A percentile compares a stretch with the other conserved stretches of the same genome.
phyloP scores from a whole-genome alignment of 2,113 vertebrate species.

The Cromileptes altivelis region DNA sequence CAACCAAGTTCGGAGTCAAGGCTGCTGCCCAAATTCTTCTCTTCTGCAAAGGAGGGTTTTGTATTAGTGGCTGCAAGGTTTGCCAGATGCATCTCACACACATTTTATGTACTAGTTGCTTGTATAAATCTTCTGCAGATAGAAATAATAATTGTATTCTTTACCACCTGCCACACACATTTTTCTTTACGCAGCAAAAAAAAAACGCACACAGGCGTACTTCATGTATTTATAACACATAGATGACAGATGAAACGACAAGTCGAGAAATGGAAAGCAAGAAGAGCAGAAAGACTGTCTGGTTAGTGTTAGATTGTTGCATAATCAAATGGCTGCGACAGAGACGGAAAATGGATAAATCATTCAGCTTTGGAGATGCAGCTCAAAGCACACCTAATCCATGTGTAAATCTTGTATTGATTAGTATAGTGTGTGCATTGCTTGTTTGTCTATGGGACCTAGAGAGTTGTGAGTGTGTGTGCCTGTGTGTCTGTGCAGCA shows the following conservation, averaged over 20 bases:
- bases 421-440: conserved; percentile 17
- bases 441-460: conserved; percentile 7
- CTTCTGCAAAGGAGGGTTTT: conserved; percentile 49
- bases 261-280: conserved; percentile 35
- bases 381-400: conserved; percentile 65
- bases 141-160: conserved; percentile 12
- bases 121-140: background rate
- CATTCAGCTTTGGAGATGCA: conserved; percentile 62
- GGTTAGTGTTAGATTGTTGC: conserved; percentile 56
- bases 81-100: conserved; percentile 47
- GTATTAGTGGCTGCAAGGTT: conserved; percentile 28
- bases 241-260: background rate
- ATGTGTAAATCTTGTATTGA: conserved; percentile 57
- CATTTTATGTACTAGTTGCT: conserved; percentile 25
- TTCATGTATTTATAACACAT: conserved; percentile 2
- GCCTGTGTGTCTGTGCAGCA: background rate
- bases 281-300: conserved; percentile 35
- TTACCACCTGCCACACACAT: background rate
- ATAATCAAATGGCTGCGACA: conserved; percentile 42
- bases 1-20: conserved; percentile 43
- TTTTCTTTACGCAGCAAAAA: background rate
- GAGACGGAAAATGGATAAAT: conserved; percentile 68
- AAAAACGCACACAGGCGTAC: background rate
- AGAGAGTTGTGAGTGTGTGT: background rate
- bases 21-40: conserved; percentile 64